Evolutionary conservation across 2,797 vertebrate species (phyloP).

Genomic region (Cynodonichthys magdalenae): DNA sequence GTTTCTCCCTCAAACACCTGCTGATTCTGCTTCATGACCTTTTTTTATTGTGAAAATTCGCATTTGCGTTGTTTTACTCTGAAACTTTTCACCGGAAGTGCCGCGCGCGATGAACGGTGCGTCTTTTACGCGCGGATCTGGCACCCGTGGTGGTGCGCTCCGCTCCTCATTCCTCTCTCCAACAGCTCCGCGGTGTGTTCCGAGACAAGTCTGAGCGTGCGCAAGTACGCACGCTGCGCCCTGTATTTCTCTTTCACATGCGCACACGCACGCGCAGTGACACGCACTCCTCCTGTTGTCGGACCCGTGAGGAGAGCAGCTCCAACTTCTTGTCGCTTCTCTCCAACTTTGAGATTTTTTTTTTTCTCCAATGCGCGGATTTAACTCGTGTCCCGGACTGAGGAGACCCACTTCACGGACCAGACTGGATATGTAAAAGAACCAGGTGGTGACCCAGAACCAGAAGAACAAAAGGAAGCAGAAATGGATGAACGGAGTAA

Average conservation of each 20-base stretch:
- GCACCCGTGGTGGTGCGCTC: conserved; percentile 48
- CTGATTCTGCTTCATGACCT: too few species aligned
- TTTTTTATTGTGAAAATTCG: too few species aligned
- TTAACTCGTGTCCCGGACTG: conserved; percentile 28
- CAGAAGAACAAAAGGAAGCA: conserved; percentile 15
- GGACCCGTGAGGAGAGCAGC: conserved; percentile 19
- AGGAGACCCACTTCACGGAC: conserved; percentile 36
- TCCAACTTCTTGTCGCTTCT: conserved; percentile 40
- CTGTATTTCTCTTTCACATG: background rate
- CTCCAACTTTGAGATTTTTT: conserved; percentile 13
- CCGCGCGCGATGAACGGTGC: accelerated
- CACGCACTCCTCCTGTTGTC: conserved; percentile 17
- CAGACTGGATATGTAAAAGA: conserved; percentile 60
- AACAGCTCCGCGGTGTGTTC: conserved; percentile 55
- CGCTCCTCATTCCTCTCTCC: conserved; percentile 56
- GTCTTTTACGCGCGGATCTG: conserved; percentile 41
- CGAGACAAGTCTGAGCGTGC: conserved; percentile 46
- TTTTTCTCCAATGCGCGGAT: conserved; percentile 57
- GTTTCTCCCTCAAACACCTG: too few species aligned
- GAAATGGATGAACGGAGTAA: conserved; percentile 65
- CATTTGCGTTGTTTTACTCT: conserved; percentile 33
- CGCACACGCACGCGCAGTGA: conserved; percentile 15
- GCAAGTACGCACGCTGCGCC: conserved; percentile 24
- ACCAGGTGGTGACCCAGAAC: conserved; percentile 5
- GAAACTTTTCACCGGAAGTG: conserved; percentile 42